phyloP scores from a whole-genome alignment of 1,140 invertebrate species.

The Eufriesea mexicana region DNA sequence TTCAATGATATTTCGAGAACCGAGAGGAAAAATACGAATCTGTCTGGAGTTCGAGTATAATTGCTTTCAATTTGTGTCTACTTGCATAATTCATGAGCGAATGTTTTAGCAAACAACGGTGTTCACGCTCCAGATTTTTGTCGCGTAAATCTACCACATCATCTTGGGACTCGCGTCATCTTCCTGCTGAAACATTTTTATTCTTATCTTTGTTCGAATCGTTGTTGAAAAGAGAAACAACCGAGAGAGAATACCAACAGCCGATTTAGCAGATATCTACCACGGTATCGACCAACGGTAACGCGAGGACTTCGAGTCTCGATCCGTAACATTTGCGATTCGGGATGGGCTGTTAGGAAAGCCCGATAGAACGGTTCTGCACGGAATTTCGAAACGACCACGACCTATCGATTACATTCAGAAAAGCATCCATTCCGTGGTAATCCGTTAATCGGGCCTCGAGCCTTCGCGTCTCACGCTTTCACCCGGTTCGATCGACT shows the following conservation, averaged over 20 bases:
- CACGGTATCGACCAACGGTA: slow-evolving; percentile 11
- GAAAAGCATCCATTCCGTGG: slow-evolving; percentile 25
- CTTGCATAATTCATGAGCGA: slow-evolving; percentile 15
- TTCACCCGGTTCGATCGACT: slow-evolving; percentile 69
- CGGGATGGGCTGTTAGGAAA: neutral
- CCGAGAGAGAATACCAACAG: neutral
- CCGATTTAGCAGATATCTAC: slow-evolving; percentile 2
- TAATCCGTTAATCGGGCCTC: slow-evolving; percentile 52
- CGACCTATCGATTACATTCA: slow-evolving; percentile 42
- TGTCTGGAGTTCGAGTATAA: neutral
- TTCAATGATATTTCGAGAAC: slow-evolving; percentile 16
- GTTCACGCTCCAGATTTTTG: neutral
- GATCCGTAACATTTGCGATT: neutral
- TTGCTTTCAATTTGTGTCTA: neutral
- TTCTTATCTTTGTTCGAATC: neutral
- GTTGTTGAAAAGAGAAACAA: neutral
- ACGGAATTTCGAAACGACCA: slow-evolving; percentile 9
- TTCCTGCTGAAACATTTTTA: neutral
- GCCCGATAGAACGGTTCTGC: neutral
- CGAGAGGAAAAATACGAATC: neutral
- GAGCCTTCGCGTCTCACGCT: slow-evolving; percentile 67
- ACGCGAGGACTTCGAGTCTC: neutral
- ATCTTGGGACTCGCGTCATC: no score
- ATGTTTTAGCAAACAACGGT: neutral
- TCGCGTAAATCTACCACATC: neutral